Percentiles rank a stretch among this genome's conserved stretches.
Conservation (phyloP, 2,888 invertebrate genomes). For the Lamellibrachia satsuma region DNA sequence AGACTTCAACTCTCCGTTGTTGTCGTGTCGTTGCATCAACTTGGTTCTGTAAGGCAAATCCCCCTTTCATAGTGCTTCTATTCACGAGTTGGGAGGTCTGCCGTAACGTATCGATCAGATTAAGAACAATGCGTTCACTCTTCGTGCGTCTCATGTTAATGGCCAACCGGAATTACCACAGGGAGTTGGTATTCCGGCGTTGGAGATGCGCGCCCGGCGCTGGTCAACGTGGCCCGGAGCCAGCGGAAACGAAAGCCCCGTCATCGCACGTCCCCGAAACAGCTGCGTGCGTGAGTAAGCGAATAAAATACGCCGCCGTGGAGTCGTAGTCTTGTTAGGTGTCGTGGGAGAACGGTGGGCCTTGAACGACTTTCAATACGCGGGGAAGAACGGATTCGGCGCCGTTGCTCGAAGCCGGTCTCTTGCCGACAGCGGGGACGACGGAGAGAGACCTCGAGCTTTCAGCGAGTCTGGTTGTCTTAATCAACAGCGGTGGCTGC, state of each 20-base stretch:
- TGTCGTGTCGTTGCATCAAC: background rate
- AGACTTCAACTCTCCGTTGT: background rate
- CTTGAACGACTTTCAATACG: background rate
- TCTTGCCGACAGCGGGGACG: background rate
- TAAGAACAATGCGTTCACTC: background rate
- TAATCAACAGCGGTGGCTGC: background rate
- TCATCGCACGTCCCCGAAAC: background rate
- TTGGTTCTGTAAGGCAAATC: background rate
- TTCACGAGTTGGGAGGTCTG: slow-evolving; percentile 1
- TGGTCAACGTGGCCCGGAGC: slow-evolving; percentile 6
- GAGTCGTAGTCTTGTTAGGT: background rate
- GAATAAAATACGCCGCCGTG: background rate
- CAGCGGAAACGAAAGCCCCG: background rate
- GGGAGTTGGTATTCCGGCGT: background rate
- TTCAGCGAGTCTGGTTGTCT: background rate
- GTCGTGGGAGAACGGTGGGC: background rate
- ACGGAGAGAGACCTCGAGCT: background rate
- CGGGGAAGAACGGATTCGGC: background rate
- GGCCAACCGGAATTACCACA: slow-evolving; percentile 4
- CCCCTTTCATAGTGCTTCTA: background rate
- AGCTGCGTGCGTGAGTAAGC: background rate
- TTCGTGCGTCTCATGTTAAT: background rate
- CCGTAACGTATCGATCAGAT: slow-evolving; percentile 17
- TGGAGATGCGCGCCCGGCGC: background rate
- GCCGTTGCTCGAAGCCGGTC: background rate